phyloP scores from a whole-genome alignment of 2,888 invertebrate species.

The Prosapia bicincta region DNA sequence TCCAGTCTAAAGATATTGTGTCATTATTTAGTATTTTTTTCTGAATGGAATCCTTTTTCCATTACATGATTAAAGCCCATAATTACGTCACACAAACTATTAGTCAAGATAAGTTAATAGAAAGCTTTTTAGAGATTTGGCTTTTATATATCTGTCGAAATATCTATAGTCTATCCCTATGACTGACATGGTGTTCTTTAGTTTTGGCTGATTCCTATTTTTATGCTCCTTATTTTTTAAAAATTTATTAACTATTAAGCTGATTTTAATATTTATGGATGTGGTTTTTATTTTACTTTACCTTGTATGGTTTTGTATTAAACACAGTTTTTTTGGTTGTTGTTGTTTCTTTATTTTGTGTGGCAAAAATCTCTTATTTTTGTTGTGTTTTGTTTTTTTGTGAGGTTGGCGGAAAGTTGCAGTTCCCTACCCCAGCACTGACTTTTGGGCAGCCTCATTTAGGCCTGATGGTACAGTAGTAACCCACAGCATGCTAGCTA shows the following conservation, averaged over 20 bases:
- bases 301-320: conserved; percentile 7
- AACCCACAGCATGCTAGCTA: conserved; percentile 25
- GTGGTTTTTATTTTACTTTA: conserved; percentile 16
- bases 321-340: conserved; percentile 17
- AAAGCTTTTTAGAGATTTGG: not conserved
- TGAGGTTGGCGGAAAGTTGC: conserved; percentile 57
- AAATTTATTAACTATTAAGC: conserved; percentile 18
- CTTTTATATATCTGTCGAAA: not conserved
- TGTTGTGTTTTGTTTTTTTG: conserved; percentile 31
- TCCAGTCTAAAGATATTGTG: no score
- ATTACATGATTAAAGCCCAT: not conserved
- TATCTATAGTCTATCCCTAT: not conserved
- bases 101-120: not conserved
- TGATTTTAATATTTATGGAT: conserved; percentile 20
- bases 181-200: not conserved
- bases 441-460: conserved; percentile 56
- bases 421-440: conserved; percentile 54
- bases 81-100: not conserved
- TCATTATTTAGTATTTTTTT: no score
- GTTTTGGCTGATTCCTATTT: conserved; percentile 29
- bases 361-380: conserved; percentile 28
- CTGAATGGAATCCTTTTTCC: not conserved
- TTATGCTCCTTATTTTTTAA: not conserved
- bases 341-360: conserved; percentile 26
- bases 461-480: conserved; percentile 46